Percentiles rank a stretch among this genome's conserved stretches.
Conservation (phyloP, 2,888 invertebrate species). For the Charanyca ferruginea region DNA sequence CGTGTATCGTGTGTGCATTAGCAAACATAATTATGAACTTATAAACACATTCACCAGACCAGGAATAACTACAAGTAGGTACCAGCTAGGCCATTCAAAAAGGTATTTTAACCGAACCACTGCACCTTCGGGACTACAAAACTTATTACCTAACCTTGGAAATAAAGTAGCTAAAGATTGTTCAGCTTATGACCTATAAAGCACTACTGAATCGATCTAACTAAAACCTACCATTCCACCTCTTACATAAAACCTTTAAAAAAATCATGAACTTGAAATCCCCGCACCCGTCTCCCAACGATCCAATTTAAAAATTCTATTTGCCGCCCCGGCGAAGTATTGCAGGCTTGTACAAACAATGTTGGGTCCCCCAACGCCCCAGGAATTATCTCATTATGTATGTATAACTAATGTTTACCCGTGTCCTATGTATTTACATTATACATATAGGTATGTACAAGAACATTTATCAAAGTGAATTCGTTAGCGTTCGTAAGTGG, state of each 20-base stretch:
- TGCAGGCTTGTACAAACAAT: slow-evolving; percentile 44
- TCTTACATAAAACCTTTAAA: background rate
- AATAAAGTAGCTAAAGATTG: no score
- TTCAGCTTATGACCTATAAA: no score
- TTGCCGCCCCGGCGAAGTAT: slow-evolving; percentile 25
- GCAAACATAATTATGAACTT: no score
- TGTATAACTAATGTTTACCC: slow-evolving; percentile 47
- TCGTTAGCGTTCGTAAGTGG: slow-evolving; percentile 12
- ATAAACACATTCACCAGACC: no score
- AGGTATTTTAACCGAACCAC: no score
- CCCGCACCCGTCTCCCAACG: background rate
- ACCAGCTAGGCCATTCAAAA: no score
- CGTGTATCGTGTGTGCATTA: no score
- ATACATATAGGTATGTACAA: background rate
- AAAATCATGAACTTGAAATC: background rate
- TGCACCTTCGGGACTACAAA: no score
- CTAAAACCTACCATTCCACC: no score
- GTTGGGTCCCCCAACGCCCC: slow-evolving; percentile 37
- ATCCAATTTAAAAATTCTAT: slow-evolving; percentile 61
- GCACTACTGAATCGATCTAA: no score
- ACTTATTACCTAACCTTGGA: no score
- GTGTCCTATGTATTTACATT: slow-evolving; percentile 26
- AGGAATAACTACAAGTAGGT: no score
- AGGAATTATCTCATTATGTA: slow-evolving; percentile 52
- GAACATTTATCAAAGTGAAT: slow-evolving; percentile 24